Evolutionary conservation across 2,797 vertebrate genomes (phyloP), one percentile per base, ranked within the genome.

Genomic region (Coreius guichenoti): DNA sequence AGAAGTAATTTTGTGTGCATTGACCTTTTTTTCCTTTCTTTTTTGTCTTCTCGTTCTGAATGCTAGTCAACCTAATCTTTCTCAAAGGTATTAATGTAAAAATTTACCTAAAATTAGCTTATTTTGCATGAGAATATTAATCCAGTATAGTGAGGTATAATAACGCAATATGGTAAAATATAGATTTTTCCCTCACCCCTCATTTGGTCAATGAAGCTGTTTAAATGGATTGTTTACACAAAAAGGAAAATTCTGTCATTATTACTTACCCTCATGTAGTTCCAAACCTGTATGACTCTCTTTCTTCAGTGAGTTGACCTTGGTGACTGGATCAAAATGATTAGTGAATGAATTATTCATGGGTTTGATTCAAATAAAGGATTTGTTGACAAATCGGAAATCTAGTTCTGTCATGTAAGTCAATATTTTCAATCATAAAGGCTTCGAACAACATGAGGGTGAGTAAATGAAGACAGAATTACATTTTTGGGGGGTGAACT

Each of bases 351-450:
- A 73, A 49, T 73, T 4, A 17, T 45, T 45, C 13, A 26, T 26
- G 8, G 23, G 31, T 74, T 73, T 26, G 45, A 73, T 16, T 49
- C n/a, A 73, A 73, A 74, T 31, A 31, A 74, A 31, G n/a, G 5
- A 31, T 31, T 51, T 51, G 26, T 31, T 74, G 17, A 74, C 72
- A 74, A 74, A 51, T n/a, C 12, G 43, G 68, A 70, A 70, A 43
- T 21, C 17, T 51, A 31, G 26, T 51, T 51, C 7, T 47, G 16
- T 29, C n/a, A 29, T 31, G 16, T 49, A 63, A 63, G 58, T 63
- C 11, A 26, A 13, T 61, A 61, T 61, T 21, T 54, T 54, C 19
- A 61, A n/a, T 26, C n/a, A 63, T 75, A 23, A 51, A 13, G 26
- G 17, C 26, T 72, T 43, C 3, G 3, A 72, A 45, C 13, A 3